Evolutionary conservation across 2,888 invertebrate species (phyloP).

Genomic region (Ceraclea dissimilis): DNA sequence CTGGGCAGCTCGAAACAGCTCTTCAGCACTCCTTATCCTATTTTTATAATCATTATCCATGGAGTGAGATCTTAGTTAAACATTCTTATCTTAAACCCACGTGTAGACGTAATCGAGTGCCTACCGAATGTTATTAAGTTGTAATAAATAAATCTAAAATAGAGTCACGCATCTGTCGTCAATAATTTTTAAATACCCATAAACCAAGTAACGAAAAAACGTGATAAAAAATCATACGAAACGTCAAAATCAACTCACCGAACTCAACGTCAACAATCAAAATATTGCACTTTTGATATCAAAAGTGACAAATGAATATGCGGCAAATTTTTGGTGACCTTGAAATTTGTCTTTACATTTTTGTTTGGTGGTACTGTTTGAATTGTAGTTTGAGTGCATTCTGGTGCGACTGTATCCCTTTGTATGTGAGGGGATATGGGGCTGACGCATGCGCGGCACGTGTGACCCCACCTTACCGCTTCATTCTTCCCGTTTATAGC

Average conservation of each 20-base stretch:
- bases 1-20: no score
- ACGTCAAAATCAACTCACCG: neutral
- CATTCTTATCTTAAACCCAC: no score
- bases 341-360: neutral
- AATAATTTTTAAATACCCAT: constrained; percentile 21
- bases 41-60: no score
- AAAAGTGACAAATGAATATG: neutral
- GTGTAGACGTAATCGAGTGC: no score
- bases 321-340: neutral
- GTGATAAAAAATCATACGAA: neutral
- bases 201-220: constrained; percentile 6
- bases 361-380: neutral
- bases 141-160: no score
- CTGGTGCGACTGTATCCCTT: neutral
- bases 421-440: constrained; percentile 4
- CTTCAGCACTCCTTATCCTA: no score
- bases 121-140: no score
- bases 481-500: neutral
- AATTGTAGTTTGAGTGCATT: neutral
- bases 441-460: constrained; percentile 16
- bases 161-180: constrained; percentile 21
- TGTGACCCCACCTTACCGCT: constrained; percentile 1
- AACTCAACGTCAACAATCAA: neutral
- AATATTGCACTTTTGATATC: neutral
- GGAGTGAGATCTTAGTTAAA: no score